These are phyloP conservation scores for Drosophila trichaetosa DNA, from an alignment of 2,888 invertebrate genomes.

Conservation along the genomic window DNA sequence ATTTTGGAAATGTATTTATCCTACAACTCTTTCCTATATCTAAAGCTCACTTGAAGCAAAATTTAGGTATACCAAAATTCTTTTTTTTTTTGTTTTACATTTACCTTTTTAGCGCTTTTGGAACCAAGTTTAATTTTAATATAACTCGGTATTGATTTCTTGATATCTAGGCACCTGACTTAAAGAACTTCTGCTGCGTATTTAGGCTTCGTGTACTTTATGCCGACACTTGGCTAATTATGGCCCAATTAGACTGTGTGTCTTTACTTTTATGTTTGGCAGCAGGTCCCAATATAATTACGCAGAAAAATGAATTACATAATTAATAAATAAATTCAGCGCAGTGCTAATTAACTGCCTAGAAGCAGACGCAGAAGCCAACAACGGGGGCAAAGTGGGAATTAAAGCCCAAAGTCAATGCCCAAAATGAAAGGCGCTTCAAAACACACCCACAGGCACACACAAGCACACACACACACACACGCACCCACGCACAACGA, in stretches of 20 bases:
- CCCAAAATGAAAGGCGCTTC: constrained; percentile 52
- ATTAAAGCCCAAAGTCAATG: constrained; percentile 61
- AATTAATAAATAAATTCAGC: constrained; percentile 78
- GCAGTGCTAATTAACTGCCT: constrained; percentile 72
- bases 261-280: constrained; percentile 64
- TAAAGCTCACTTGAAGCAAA: too few relatives aligned
- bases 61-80: neutral
- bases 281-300: constrained; percentile 73
- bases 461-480: constrained; percentile 11
- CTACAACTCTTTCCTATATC: neutral
- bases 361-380: constrained; percentile 7
- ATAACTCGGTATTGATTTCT: constrained; percentile 40
- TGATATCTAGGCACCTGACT: constrained; percentile 38
- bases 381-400: constrained; percentile 20
- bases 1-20: neutral
- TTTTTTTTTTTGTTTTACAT: neutral
- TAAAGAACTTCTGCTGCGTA: constrained; percentile 22
- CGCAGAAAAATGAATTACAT: constrained; percentile 79
- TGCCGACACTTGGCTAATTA: constrained; percentile 66
- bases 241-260: constrained; percentile 66
- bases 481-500: neutral
- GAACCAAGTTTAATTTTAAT: constrained; percentile 21
- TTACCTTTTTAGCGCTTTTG: neutral
- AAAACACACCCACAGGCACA: constrained; percentile 49
- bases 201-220: constrained; percentile 8